phyloP scores from a whole-genome alignment of 2,888 invertebrate species.

The Diaphora mendica region DNA sequence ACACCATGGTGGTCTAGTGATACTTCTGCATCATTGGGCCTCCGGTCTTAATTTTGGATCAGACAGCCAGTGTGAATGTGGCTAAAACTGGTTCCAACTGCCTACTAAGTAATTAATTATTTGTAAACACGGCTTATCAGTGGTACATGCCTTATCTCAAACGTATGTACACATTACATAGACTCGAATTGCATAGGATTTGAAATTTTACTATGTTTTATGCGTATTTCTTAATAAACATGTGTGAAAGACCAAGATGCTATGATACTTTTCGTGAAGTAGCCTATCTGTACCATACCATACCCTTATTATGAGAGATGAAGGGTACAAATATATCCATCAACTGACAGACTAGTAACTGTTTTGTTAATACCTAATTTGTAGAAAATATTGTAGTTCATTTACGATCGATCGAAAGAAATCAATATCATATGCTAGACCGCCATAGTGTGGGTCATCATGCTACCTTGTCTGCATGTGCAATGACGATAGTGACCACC shows the following conservation, averaged over 20 bases:
- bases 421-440: no score
- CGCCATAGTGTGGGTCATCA: no score
- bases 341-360: no score
- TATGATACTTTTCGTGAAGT: background rate
- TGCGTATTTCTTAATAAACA: background rate
- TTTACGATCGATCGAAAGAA: no score
- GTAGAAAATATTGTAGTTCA: no score
- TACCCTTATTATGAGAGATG: no score
- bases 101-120: background rate
- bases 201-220: background rate
- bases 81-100: background rate
- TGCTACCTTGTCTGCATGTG: no score
- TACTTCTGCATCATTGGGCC: no score
- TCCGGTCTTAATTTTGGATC: background rate
- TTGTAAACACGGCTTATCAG: background rate
- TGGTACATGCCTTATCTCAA: background rate
- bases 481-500: no score
- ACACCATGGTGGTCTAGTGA: no score
- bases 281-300: background rate
- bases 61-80: background rate
- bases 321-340: background rate
- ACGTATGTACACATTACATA: background rate
- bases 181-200: background rate
- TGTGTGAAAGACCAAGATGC: background rate
- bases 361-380: no score